Conservation (phyloP, 2,888 invertebrate species). For the Nysson spinosus region DNA sequence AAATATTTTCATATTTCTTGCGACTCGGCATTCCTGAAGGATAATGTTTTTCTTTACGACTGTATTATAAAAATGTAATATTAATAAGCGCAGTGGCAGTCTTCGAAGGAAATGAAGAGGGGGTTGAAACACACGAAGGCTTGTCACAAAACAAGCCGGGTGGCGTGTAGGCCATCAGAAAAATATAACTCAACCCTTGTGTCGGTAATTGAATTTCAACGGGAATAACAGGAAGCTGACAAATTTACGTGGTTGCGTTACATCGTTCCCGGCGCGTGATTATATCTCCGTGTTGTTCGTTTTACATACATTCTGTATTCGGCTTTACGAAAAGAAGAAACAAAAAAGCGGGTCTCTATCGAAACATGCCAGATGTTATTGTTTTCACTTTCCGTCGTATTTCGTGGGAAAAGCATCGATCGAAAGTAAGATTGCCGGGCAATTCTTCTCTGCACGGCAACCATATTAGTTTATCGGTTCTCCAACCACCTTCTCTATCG, state of each 20-base stretch:
- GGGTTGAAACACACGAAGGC: constrained; percentile 34
- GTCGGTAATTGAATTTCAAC: constrained; percentile 62
- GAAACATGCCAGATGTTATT: constrained; percentile 22
- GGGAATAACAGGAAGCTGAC: constrained; percentile 57
- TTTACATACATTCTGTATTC: constrained; percentile 49
- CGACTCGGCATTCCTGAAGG: too few relatives aligned
- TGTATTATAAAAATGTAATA: neutral
- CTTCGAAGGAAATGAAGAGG: constrained; percentile 8
- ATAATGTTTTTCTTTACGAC: too few relatives aligned
- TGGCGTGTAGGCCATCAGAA: constrained; percentile 33
- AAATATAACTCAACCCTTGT: constrained; percentile 33
- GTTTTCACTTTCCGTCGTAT: constrained; percentile 20
- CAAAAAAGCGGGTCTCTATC: constrained; percentile 28
- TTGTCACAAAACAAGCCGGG: constrained; percentile 18
- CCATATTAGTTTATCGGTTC: too few relatives aligned
- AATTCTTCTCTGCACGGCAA: too few relatives aligned
- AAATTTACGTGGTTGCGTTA: constrained; percentile 60
- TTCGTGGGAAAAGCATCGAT: neutral
- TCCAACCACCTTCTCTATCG: too few relatives aligned
- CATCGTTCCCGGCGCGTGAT: constrained; percentile 52
- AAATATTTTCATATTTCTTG: too few relatives aligned
- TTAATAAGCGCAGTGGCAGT: neutral
- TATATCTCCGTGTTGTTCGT: constrained; percentile 45
- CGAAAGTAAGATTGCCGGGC: too few relatives aligned
- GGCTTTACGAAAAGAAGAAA: too few relatives aligned